Evolutionary conservation across 1,140 invertebrate species (phyloP).

Genomic region (Cyclina sinensis): DNA sequence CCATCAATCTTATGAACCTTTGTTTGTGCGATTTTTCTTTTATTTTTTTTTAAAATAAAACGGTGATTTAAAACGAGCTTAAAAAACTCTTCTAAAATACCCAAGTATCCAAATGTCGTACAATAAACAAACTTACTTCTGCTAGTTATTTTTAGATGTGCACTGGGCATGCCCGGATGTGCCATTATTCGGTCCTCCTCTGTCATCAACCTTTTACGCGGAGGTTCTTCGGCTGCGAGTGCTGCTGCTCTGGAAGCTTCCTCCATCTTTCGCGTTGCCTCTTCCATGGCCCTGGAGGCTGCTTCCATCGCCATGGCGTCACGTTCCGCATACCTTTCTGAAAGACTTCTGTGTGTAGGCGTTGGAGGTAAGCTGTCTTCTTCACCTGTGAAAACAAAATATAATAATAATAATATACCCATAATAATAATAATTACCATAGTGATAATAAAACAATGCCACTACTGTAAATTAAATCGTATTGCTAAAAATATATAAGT

Average conservation of each 20-base stretch:
- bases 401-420: no score
- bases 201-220: slow-evolving; percentile 86
- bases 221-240: slow-evolving; percentile 79
- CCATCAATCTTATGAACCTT: no score
- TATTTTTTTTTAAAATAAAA: no score
- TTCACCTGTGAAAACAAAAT: slow-evolving; percentile 70
- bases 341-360: slow-evolving; percentile 75
- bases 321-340: slow-evolving; percentile 83
- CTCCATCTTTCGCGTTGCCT: slow-evolving; percentile 85
- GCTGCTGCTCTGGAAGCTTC: slow-evolving; percentile 80
- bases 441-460: no score
- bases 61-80: background rate
- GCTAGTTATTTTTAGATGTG: slow-evolving; percentile 96
- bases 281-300: slow-evolving; percentile 85
- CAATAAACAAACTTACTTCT: slow-evolving; percentile 90
- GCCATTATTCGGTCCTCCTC: slow-evolving; percentile 86
- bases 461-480: no score
- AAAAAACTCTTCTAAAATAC: background rate
- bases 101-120: background rate
- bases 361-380: slow-evolving; percentile 83
- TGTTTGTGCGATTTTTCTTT: no score
- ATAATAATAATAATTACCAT: no score
- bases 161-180: slow-evolving; percentile 88
- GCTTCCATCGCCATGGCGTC: slow-evolving; percentile 86
- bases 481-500: no score